Base-by-base conservation (phyloP, 2,888 invertebrate species). In the Mythimna albipuncta region DNA sequence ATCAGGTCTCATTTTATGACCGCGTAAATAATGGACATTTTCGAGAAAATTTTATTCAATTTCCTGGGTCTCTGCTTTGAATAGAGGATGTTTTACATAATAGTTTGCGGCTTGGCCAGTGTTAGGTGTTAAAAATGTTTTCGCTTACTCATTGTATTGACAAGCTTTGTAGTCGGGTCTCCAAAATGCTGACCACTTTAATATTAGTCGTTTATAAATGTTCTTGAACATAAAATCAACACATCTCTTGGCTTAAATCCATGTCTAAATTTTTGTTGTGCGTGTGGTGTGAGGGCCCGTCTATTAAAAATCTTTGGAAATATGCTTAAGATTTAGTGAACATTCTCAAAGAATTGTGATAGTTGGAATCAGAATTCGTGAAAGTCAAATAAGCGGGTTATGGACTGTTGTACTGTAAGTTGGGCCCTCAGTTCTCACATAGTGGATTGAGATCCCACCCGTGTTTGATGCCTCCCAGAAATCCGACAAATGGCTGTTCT, bases 1-100 rank as follows among this genome's bases (percentile, higher is more conserved):
- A 90, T 90, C 88, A 86, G 69, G 79, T 72, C 78, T 81, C 86
- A 85, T 85, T 91, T 91, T 91, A 91, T 88, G 88, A 83, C 85
- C 85, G 72, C 88, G 85, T 91, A 89, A 90, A 89, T 89, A 89
- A 87, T 83, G 75, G 74, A 79, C 74, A 76, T 84, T 83, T 85
- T 84, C 82, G 75, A 81, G 77, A 76, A 83, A 83, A 81, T 85
- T 84, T 85, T 86, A 86, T 89, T 86, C 82, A 89, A 86, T 87
- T 85, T 84, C 82, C 80, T 82, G 74, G 72, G 77, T 72, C 64
- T 82, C 67, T 77, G 72, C 75, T 72, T 50, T 84, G 86, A 84
- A 86, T 85, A 83, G 79, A 73, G 68, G 68, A 77, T 78, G 75
- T 73, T 86, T 84, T 75, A 84, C 75, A 74, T 79, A 79, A 86